phyloP scores from a whole-genome alignment of 2,888 invertebrate genomes.

The Stenoptilia bipunctidactyla region DNA sequence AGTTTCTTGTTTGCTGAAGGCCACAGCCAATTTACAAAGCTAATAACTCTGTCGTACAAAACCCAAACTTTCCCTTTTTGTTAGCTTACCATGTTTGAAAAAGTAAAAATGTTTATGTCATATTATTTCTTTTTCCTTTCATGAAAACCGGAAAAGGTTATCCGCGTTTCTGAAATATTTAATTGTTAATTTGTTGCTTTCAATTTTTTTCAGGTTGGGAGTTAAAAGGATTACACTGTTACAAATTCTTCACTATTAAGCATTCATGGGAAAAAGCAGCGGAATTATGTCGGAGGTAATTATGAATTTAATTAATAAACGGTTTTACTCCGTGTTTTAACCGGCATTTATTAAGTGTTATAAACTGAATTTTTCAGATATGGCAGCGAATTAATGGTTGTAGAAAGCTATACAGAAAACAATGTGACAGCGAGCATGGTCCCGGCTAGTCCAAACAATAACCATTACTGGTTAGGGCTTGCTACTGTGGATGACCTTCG shows the following conservation, averaged over 20 bases:
- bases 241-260: conserved; percentile 95
- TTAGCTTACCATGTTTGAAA: too few species aligned
- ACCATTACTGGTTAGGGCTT: conserved; percentile 91
- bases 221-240: conserved; percentile 90
- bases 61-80: neutral
- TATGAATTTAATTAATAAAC: conserved; percentile 18
- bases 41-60: neutral
- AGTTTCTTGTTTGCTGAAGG: conserved; percentile 1
- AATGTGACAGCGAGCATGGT: conserved; percentile 89
- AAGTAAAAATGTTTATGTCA: too few species aligned
- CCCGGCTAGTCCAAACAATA: conserved; percentile 75
- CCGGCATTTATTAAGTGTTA: too few species aligned
- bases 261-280: conserved; percentile 97
- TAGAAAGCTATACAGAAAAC: conserved; percentile 92
- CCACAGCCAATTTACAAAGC: neutral
- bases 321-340: neutral
- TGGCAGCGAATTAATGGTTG: conserved; percentile 93
- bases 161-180: conserved; percentile 11
- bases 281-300: conserved; percentile 93
- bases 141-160: conserved; percentile 12
- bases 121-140: conserved; percentile 10
- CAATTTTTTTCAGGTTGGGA: conserved; percentile 86
- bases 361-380: conserved; percentile 74
- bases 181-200: conserved; percentile 12
- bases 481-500: conserved; percentile 91